Conservation (phyloP, 92 coral and sea anemone species). For the Muricea muricata region DNA sequence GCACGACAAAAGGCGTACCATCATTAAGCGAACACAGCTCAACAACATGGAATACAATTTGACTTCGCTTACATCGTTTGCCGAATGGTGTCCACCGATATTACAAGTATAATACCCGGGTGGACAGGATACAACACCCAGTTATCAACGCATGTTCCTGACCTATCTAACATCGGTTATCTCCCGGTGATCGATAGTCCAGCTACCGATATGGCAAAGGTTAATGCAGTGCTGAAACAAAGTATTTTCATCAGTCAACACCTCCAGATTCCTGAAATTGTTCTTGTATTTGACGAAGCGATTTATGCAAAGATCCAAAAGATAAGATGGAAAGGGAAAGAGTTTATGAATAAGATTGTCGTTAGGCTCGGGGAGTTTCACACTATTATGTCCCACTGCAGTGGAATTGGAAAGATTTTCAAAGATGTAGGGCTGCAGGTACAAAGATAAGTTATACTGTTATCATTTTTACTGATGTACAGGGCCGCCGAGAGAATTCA, state of each 20-base stretch:
- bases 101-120: background rate
- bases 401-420: constrained; percentile 56
- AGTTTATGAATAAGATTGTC: constrained; percentile 38
- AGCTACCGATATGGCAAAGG: constrained; percentile 60
- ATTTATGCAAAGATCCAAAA: constrained; percentile 23
- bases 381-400: constrained; percentile 43
- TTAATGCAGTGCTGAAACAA: constrained; percentile 43
- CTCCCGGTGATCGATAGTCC: constrained; percentile 60
- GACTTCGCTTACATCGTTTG: constrained; percentile 2
- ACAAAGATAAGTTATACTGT: background rate
- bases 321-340: constrained; percentile 51
- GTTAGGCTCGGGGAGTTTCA: constrained; percentile 60
- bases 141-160: constrained; percentile 31
- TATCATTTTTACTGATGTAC: background rate
- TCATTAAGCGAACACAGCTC: background rate
- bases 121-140: constrained; percentile 44
- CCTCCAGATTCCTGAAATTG: constrained; percentile 51
- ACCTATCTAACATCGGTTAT: constrained; percentile 44
- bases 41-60: background rate
- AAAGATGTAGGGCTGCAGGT: constrained; percentile 54
- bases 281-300: background rate
- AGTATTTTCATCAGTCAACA: constrained; percentile 58
- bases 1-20: background rate
- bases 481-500: no score
- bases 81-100: background rate